phyloP scores from a whole-genome alignment of 2,113 vertebrate genomes.

The Dascyllus trimaculatus region DNA sequence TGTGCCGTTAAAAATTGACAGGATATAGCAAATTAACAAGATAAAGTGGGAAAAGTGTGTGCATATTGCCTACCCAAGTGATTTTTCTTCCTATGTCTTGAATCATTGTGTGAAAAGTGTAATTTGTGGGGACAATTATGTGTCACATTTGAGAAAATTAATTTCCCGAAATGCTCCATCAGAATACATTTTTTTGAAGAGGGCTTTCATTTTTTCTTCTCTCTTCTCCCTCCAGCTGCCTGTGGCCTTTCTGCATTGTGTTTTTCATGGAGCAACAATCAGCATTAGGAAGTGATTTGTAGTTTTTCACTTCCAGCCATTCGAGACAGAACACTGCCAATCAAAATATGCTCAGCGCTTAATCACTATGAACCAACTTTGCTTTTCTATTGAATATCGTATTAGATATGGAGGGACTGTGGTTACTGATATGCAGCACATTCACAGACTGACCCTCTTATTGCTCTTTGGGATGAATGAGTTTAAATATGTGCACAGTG shows the following conservation, averaged over 20 bases:
- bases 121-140: constrained; percentile 65
- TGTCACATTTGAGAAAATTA: constrained; percentile 60
- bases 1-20: constrained; percentile 40
- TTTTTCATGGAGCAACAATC: constrained; percentile 49
- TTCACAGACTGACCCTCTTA: background rate
- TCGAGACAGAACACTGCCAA: constrained; percentile 44
- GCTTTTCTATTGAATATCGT: constrained; percentile 1
- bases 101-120: constrained; percentile 46
- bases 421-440: constrained; percentile 2
- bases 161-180: constrained; percentile 62
- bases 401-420: constrained; percentile 16
- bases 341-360: constrained; percentile 42
- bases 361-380: constrained; percentile 22
- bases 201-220: constrained; percentile 1
- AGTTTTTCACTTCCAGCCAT: constrained; percentile 32
- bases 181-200: constrained; percentile 47
- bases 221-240: constrained; percentile 18
- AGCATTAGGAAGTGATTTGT: constrained; percentile 55
- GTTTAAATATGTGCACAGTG: constrained; percentile 1
- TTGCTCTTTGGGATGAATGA: background rate
- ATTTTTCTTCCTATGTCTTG: constrained; percentile 39
- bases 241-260: constrained; percentile 45
- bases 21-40: constrained; percentile 41
- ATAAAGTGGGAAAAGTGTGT: constrained; percentile 35
- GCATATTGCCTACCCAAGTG: constrained; percentile 30